Base-by-base conservation (phyloP, 2,797 vertebrate genomes). In the Triplophysa bombifrons region DNA sequence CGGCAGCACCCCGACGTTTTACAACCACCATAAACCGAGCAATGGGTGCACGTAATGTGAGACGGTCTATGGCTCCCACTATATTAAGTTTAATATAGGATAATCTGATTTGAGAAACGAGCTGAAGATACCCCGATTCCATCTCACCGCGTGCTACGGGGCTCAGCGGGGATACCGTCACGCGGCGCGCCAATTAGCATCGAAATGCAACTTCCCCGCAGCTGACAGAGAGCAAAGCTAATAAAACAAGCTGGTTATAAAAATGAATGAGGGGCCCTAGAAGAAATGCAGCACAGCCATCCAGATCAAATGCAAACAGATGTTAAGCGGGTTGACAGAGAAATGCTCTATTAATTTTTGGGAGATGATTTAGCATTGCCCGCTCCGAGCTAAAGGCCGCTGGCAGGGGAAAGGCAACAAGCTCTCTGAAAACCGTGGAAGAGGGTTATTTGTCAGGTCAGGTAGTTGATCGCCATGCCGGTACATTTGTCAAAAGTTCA, bases 201-300 rank as follows among this genome's bases (percentile, higher is more conserved):
- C n/a, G 51, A 68, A 82, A 53, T 63, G 16, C 69, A 65, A 44
- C 60, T 66, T 70, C 78, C 82, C 74, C 73, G 80, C 73, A 80
- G 72, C 74, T 68, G 79, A 70, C 76, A 64, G 48, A 76, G 55
- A 63, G 58, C 70, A 80, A 76, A 74, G 72, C 76, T 76, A 86
- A 83, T 81, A 84, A 82, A 84, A 76, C 78, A 82, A 56, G 66
- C 67, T 71, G 82, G 74, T 83, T 82, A 82, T 82, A 80, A 86
- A 84, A 84, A 83, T 80, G 67, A 84, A 84, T 78, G 70, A 80
- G 65, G 70, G 70, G 75, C 44, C 68, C 25, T 82, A 67, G 61
- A 80, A 73, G 70, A 48, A 25, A 58, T 9, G 70, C 72, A 38
- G 58, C 34, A 71, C 63, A 56, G 30, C 44, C 51, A 56, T 64